Evolutionary conservation across 2,113 vertebrate species (phyloP), one percentile per base, ranked within the genome.

Genomic region (human): DNA sequence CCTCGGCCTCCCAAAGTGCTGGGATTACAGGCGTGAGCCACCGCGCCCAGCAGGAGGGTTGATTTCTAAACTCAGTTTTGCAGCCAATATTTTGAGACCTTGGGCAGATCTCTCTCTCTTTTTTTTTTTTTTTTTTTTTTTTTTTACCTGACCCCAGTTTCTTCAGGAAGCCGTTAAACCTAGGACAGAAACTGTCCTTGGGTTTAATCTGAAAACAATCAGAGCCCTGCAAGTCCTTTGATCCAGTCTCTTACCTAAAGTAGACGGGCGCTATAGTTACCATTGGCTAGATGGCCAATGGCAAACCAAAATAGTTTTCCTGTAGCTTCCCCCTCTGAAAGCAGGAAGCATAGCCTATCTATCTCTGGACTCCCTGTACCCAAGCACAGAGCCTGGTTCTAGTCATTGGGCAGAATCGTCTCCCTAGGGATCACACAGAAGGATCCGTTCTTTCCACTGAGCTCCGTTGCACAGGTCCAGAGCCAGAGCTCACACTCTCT

Each of bases 181-280:
- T 38, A 82, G 72, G 48, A 64, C 61, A 30, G 61, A 64, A 64
- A 64, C 61, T 64, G 61, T 30, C 27, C 27, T 68, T 68, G 32
- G 32, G 32, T 68, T 68, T 68, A 64, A 64, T 64, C 27, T 64
- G 61, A 64, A 64, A 64, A 64, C 11, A 61, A 9, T 59, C 22
- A 61, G 59, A 61, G 59, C 23, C 59, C 59, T 61, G 64, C 23
- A 38, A 83, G n/a, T 64, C 38, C 1, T 30, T 48, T 8, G 1
- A 1, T 52, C 79, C 18, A 5, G 2, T 30, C 35, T 43, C 85
- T 80, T n/a, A 2, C 86, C 70, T 85, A 30, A 84, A 55, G 32
- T 30, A 32, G 55, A 9, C 18, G 23, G 22, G 30, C 3, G 0
- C 40, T 11, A 4, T 1, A 0, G 40, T 55, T 57, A 59, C 0